Base-by-base conservation (phyloP, 1,140 invertebrate genomes). In the Lanistes nyassanus region DNA sequence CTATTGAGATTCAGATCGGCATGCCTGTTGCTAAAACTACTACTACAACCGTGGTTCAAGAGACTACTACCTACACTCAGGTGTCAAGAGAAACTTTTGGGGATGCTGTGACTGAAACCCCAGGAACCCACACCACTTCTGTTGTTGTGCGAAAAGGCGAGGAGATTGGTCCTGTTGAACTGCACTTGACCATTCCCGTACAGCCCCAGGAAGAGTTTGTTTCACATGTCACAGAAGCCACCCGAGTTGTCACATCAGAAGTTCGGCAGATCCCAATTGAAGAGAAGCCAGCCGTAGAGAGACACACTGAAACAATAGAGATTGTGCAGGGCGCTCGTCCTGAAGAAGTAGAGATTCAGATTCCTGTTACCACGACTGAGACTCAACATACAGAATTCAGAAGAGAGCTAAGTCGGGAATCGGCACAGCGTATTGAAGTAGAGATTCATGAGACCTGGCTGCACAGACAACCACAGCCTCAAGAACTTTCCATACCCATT, bases 241-340 rank as follows among this genome's bases (percentile, higher is more conserved):
- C 81, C 16, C 60, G 75, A 9, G 78, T 80, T 16, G 76, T 82
- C 7, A 82, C 81, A 19, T 64, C 81, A 39, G 82, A 85, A 51
- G 75, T 79, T 23, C 79, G 76, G 34, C 71, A 76, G 19, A 75
- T 74, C 39, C 80, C 80, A 23, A 60, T 80, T 7, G 74, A 60
- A 58, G 78, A 80, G 26, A 71, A 66, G 51, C 55, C 73, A 39
- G 51, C 77, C 16, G 39, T 72, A 39, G 81, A 83, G 29, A 77
- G 70, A n/a, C 86, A 87, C 58, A 81, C 75, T 39, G 85, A 86
- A 75, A 86, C 85, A 23, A 87, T 87, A 47, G 85, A 86, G 74
- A 87, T 87, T 42, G 74, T 78, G 11, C 75, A 79, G 36, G 75
- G 80, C 51, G n/a, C 58, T 42, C 53, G 76, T 34, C 84, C 79